phyloP scores from a whole-genome alignment of 2,113 vertebrate genomes.

The Cygnus atratus region DNA sequence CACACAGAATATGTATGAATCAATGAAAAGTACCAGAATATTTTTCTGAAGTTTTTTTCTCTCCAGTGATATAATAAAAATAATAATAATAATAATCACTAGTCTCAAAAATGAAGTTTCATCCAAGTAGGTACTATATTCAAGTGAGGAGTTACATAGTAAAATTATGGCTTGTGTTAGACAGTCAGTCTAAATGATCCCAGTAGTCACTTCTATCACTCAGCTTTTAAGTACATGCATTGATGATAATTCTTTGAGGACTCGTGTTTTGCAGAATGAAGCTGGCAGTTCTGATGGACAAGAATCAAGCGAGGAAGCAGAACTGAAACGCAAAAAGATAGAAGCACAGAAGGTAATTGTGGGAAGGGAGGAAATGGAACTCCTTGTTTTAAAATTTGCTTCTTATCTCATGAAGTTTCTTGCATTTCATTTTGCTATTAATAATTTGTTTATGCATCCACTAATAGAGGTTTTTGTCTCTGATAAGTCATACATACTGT shows the following conservation, averaged over 20 bases:
- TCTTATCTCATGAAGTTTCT: neutral
- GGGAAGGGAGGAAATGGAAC: neutral
- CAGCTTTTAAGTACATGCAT: neutral
- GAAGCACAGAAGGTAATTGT: slow-evolving; percentile 86
- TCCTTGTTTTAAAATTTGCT: neutral
- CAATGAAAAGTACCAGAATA: neutral
- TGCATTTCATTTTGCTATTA: neutral
- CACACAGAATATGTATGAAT: neutral
- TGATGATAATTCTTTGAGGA: slow-evolving; percentile 1
- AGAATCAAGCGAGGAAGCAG: slow-evolving; percentile 85
- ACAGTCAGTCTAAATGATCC: neutral
- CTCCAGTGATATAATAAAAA: neutral
- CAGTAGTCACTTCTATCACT: neutral
- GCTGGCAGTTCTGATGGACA: slow-evolving; percentile 81
- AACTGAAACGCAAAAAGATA: slow-evolving; percentile 87
- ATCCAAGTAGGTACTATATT: neutral
- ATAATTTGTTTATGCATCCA: neutral
- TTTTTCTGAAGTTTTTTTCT: neutral
- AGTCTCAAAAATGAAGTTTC: neutral
- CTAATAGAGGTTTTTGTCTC: neutral
- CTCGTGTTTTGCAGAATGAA: slow-evolving; percentile 73
- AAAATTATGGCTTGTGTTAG: neutral
- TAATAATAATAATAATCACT: neutral
- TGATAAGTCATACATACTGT: neutral
- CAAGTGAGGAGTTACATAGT: neutral